Evolutionary conservation across 1,140 invertebrate genomes (phyloP), one percentile per base, ranked within the genome.

Genomic region (Adelges cooleyi): DNA sequence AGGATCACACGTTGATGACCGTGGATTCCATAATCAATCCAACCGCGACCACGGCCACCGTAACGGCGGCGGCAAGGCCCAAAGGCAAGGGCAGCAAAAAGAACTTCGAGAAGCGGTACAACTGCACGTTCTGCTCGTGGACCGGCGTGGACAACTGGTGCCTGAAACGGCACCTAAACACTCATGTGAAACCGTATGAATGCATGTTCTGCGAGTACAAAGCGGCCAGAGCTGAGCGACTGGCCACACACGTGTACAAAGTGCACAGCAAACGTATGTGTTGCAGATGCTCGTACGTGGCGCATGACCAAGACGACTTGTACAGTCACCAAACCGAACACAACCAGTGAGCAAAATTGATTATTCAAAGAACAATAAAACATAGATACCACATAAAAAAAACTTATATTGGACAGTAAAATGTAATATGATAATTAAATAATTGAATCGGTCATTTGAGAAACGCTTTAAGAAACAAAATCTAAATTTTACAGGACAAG

Each of bases 61-160:
- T 62, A 25, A 17, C 40, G 18, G 15, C 42, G 1, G 18, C 10
- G 4, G 17, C 42, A 15, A 62, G 46, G 33, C 40, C 40, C 1
- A 62, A 48, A 8, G 25, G 56, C 18, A 62, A 62, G 18, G 23
- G 65, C 25, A 49, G 65, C 36, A n/a, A 65, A 62, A 53, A 68
- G 56, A 65, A 33, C 13, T 48, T 49, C 25, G 74, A 79, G 52
- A 80, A 78, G 69, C 73, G 86, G 69, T 92, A 89, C 75, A 82
- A 82, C 50, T 92, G 90, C 75, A 86, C 86, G 70, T 92, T 90
- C 72, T 94, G 90, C 74, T 80, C 89, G 2, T 93, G 90, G 90
- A 87, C 85, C 17, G 90, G 90, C 0, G 89, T 89, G n/a, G 90
- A 93, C 75, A 92, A 92, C 72, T 94, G 90, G 91, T 92, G 90